These are phyloP conservation scores for Noctilio leporinus DNA, from an alignment of 2,113 vertebrate species.

Conservation along the genomic window DNA sequence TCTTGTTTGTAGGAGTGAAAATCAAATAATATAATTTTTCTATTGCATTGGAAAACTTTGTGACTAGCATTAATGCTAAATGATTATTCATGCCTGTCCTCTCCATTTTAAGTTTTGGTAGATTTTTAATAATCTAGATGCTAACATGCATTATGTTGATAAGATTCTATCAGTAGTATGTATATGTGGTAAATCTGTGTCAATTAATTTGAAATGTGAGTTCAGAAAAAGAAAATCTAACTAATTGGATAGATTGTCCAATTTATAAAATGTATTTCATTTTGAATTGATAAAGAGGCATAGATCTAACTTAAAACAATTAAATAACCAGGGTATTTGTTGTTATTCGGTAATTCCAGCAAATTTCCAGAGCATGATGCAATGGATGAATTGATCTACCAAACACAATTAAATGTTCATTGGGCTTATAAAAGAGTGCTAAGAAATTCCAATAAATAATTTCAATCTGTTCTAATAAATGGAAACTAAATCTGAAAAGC, in stretches of 20 bases:
- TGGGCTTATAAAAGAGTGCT: constrained; percentile 37
- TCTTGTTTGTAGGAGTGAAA: constrained; percentile 67
- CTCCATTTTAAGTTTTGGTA: constrained; percentile 57
- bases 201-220: constrained; percentile 71
- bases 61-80: constrained; percentile 74
- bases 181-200: constrained; percentile 67
- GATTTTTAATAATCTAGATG: constrained; percentile 74
- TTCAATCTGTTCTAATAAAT: constrained; percentile 56
- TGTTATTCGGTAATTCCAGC: constrained; percentile 37
- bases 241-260: constrained; percentile 62
- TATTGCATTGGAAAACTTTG: constrained; percentile 50
- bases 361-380: constrained; percentile 16
- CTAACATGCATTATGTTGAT: constrained; percentile 64
- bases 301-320: constrained; percentile 62
- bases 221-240: constrained; percentile 54
- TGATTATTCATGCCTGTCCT: constrained; percentile 64
- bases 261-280: constrained; percentile 64
- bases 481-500: constrained; percentile 54
- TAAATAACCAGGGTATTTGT: constrained; percentile 53
- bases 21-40: constrained; percentile 52
- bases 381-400: constrained; percentile 39
- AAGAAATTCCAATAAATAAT: constrained; percentile 55
- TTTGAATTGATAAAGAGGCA: constrained; percentile 45
- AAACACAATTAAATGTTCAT: constrained; percentile 59
- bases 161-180: constrained; percentile 62